These are phyloP conservation scores for Pelagia noctiluca DNA, from an alignment of 30 jellyfish, hydroid and myxozoan genomes.

Conservation along the genomic window DNA sequence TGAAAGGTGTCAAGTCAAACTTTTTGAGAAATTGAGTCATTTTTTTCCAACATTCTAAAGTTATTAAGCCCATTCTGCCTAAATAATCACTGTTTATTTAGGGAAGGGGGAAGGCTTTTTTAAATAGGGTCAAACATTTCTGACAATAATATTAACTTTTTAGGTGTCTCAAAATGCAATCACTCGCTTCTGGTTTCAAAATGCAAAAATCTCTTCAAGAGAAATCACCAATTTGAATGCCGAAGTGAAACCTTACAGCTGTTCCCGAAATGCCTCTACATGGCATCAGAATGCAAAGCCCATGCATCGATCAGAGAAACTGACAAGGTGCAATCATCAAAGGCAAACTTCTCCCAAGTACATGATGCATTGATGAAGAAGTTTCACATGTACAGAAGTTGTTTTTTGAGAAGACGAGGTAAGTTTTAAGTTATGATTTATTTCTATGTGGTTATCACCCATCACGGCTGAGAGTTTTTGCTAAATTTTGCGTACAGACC, in stretches of 20 bases:
- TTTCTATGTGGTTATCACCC: neutral
- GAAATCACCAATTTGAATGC: constrained; percentile 53
- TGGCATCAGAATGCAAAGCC: constrained; percentile 72
- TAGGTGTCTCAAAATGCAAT: constrained; percentile 37
- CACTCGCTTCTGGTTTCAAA: constrained; percentile 5
- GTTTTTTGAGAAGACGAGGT: constrained; percentile 57
- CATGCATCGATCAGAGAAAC: constrained; percentile 21
- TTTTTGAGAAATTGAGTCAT: neutral
- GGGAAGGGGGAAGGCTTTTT: neutral
- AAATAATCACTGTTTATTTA: neutral
- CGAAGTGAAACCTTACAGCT: constrained; percentile 61
- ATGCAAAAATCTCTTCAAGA: constrained; percentile 44
- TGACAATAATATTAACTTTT: neutral
- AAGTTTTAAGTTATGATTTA: too few relatives aligned
- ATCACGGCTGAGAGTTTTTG: too few relatives aligned
- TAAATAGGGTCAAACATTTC: neutral
- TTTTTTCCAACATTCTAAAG: neutral
- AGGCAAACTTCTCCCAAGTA: constrained; percentile 31
- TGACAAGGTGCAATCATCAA: constrained; percentile 13
- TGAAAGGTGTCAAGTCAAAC: neutral
- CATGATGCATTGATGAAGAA: constrained; percentile 33
- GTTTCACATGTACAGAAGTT: constrained; percentile 39
- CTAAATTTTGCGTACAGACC: too few relatives aligned
- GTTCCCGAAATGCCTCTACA: constrained; percentile 68
- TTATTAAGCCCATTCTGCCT: neutral